Evolutionary conservation across 2,113 vertebrate genomes (phyloP).

Genomic region (Thamnaconus septentrionalis): DNA sequence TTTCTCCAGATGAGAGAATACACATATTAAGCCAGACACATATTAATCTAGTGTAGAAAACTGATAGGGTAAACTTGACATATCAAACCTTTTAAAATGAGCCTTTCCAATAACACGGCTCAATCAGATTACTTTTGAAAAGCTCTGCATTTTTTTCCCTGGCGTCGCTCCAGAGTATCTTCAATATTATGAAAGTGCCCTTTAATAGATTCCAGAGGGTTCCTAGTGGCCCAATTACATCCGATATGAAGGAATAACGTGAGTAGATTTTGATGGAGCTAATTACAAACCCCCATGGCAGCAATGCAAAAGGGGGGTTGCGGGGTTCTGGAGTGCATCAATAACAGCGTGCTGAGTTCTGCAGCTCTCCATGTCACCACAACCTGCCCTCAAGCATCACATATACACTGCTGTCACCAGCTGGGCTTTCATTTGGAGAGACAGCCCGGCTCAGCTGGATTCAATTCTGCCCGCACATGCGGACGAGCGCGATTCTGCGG

Average conservation of each 20-base stretch:
- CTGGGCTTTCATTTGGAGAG: conserved; percentile 2
- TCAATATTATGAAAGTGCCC: no score
- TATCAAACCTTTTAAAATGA: no score
- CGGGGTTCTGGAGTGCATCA: not conserved
- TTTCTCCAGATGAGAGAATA: no score
- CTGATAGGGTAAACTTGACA: no score
- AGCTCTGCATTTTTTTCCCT: no score
- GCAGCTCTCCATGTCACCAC: conserved; percentile 11
- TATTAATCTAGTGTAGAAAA: no score
- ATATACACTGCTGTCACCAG: conserved; percentile 30
- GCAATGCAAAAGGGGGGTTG: not conserved
- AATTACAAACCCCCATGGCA: not conserved
- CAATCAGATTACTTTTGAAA: no score
- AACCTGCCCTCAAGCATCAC: conserved; percentile 17
- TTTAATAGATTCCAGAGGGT: not conserved
- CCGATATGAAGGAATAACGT: no score
- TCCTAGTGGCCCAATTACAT: not conserved
- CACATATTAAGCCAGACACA: no score
- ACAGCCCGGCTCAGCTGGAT: conserved; percentile 6
- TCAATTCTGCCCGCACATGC: not conserved
- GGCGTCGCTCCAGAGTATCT: no score
- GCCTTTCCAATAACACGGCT: no score
- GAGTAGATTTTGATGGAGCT: not conserved
- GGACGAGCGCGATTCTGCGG: not conserved
- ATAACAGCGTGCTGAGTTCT: not conserved